Percentiles rank a stretch among this genome's conserved stretches.
Evolutionary conservation across 2,888 invertebrate species (phyloP).

Genomic region (Pseudoips prasinana): DNA sequence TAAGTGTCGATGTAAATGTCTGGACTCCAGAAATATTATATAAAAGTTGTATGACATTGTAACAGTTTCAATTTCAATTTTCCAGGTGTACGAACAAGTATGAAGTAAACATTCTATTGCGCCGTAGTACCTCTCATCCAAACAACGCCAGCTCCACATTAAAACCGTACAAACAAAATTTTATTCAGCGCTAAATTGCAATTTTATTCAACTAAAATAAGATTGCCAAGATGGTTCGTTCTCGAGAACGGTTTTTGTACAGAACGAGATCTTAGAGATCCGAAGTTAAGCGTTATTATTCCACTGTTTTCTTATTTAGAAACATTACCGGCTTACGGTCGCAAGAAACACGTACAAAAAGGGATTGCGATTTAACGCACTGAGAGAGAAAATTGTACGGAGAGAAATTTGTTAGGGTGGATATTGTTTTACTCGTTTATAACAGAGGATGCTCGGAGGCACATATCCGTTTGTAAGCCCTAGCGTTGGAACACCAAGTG

Average conservation of each 20-base stretch:
- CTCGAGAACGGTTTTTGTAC: constrained; percentile 28
- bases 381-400: constrained; percentile 37
- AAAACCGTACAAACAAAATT: constrained; percentile 22
- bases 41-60: too few relatives aligned
- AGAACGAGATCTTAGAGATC: constrained; percentile 28
- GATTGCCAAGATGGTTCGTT: constrained; percentile 26
- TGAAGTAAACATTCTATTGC: too few relatives aligned
- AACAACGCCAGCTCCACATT: constrained; percentile 5
- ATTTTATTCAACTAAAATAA: constrained; percentile 35
- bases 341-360: constrained; percentile 34
- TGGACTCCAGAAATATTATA: too few relatives aligned
- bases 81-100: too few relatives aligned
- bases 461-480: too few relatives aligned
- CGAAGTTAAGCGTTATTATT: constrained; percentile 36
- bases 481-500: too few relatives aligned
- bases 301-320: constrained; percentile 38
- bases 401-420: constrained; percentile 10
- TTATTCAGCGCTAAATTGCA: constrained; percentile 25
- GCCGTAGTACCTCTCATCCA: too few relatives aligned
- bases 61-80: too few relatives aligned
- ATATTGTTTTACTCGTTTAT: constrained; percentile 4
- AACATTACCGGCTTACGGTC: constrained; percentile 31
- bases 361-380: constrained; percentile 40
- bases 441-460: too few relatives aligned
- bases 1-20: too few relatives aligned